phyloP scores from a whole-genome alignment of 2,113 vertebrate species.

The Diadophis punctatus region DNA sequence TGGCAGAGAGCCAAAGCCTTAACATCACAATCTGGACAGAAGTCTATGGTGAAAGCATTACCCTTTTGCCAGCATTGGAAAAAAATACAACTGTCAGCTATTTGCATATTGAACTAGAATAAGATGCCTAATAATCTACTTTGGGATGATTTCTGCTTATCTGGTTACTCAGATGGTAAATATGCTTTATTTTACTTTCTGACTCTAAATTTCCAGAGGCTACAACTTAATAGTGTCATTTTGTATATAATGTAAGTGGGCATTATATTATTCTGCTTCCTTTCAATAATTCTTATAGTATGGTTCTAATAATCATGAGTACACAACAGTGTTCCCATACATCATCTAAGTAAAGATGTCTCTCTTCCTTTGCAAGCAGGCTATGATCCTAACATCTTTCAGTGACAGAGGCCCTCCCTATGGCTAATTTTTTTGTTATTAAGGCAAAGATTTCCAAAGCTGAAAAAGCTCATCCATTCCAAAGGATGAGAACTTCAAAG shows the following conservation, averaged over 20 bases:
- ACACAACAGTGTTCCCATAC: neutral
- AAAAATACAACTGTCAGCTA: neutral
- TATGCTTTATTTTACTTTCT: neutral
- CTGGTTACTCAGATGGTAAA: neutral
- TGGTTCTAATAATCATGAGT: neutral
- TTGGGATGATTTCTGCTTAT: neutral
- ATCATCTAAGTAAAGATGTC: neutral
- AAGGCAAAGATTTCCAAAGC: neutral
- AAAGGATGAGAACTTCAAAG: neutral
- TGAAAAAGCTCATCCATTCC: no score
- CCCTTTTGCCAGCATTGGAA: neutral
- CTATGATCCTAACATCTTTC: neutral
- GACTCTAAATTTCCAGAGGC: neutral
- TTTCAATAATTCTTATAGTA: neutral
- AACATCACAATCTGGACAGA: neutral
- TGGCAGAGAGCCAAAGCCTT: neutral
- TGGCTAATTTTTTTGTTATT: neutral
- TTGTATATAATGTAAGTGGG: neutral
- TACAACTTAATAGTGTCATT: neutral
- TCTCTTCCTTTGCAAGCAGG: neutral
- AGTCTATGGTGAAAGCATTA: neutral
- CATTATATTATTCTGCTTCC: neutral
- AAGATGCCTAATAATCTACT: neutral
- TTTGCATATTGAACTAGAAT: neutral
- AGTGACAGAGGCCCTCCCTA: neutral